Evolutionary conservation across 2,888 invertebrate genomes (phyloP).

Genomic region (Agrypnus murinus): DNA sequence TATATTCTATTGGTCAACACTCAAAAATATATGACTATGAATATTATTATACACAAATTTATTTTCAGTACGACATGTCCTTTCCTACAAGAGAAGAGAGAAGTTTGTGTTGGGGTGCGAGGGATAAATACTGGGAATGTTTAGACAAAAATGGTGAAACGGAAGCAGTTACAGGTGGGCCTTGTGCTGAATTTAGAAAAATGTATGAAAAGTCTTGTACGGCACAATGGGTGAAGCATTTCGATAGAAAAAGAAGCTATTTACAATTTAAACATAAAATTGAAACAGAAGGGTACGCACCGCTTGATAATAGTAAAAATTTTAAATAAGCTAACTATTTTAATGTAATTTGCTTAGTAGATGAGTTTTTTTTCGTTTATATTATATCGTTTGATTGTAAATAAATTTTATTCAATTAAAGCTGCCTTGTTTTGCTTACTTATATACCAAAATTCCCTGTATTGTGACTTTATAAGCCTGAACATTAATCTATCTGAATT

Average conservation of each 20-base stretch:
- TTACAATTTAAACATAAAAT: constrained; percentile 91
- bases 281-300: constrained; percentile 90
- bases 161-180: constrained; percentile 72
- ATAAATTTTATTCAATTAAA: neutral
- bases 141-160: constrained; percentile 82
- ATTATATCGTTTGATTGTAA: constrained; percentile 34
- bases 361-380: constrained; percentile 42
- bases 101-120: constrained; percentile 87
- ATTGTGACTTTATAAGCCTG: too few relatives aligned
- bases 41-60: neutral
- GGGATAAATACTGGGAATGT: constrained; percentile 94
- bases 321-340: constrained; percentile 31
- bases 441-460: too few relatives aligned
- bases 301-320: constrained; percentile 75
- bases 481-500: too few relatives aligned
- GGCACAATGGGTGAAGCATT: constrained; percentile 93
- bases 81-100: constrained; percentile 88
- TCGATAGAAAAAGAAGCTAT: constrained; percentile 92
- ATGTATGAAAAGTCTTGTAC: constrained; percentile 86
- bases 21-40: neutral
- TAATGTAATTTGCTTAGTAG: constrained; percentile 28
- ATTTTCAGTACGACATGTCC: constrained; percentile 76
- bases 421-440: constrained; percentile 31
- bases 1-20: constrained; percentile 22
- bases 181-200: constrained; percentile 82